phyloP scores from a whole-genome alignment of 2,797 vertebrate genomes.

The Gadopsis marmoratus region DNA sequence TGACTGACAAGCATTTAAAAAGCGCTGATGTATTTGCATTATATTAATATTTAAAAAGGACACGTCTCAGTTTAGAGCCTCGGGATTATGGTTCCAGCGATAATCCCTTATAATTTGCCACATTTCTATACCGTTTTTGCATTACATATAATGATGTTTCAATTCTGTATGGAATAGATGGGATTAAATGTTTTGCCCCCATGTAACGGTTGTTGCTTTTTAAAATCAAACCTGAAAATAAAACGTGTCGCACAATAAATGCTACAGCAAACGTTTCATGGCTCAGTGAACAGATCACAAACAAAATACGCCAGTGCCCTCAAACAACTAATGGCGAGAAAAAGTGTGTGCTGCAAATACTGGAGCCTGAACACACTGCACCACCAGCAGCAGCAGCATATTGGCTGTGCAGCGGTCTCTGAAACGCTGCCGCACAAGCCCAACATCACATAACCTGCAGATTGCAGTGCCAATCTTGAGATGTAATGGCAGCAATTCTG shows the following conservation, averaged over 20 bases:
- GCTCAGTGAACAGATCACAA: not conserved
- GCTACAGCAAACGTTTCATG: not conserved
- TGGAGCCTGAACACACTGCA: constrained; percentile 46
- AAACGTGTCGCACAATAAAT: not conserved
- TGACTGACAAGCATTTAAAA: not conserved
- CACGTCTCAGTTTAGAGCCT: constrained; percentile 2
- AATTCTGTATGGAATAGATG: not conserved
- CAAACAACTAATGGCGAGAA: constrained; percentile 11
- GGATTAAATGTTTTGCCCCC: too few species aligned
- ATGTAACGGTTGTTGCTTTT: not conserved
- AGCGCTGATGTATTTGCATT: not conserved
- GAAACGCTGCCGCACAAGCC: constrained; percentile 50
- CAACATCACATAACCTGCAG: constrained; percentile 20
- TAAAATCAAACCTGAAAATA: not conserved
- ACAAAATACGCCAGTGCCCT: not conserved
- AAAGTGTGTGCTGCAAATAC: constrained; percentile 32
- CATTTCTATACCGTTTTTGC: not conserved
- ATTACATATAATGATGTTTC: not conserved
- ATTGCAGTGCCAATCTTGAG: constrained; percentile 13
- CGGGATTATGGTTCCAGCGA: not conserved
- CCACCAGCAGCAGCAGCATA: constrained; percentile 49
- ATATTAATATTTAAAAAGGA: constrained; percentile 17
- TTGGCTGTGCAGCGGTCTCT: constrained; percentile 41
- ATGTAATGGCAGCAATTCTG: constrained; percentile 13
- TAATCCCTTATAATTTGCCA: not conserved